phyloP scores from a whole-genome alignment of 2,888 invertebrate genomes.

The Poecilus cupreus region DNA sequence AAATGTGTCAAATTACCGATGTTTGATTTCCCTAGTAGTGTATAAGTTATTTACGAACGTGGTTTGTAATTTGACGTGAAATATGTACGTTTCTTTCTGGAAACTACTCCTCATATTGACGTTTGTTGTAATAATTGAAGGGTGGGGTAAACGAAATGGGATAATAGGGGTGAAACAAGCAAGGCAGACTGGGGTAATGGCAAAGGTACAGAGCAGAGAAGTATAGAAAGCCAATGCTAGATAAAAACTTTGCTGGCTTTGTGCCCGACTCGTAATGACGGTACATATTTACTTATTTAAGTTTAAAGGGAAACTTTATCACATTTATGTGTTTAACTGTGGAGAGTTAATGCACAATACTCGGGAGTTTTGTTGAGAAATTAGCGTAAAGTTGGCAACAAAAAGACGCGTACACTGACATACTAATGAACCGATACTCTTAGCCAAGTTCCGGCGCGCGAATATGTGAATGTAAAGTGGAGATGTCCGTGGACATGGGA shows the following conservation, averaged over 20 bases:
- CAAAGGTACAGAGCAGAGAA: neutral
- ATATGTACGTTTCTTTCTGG: neutral
- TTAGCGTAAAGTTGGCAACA: neutral
- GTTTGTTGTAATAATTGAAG: neutral
- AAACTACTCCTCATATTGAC: neutral
- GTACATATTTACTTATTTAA: slow-evolving; percentile 47
- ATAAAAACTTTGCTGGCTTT: slow-evolving; percentile 38
- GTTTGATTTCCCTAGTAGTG: neutral
- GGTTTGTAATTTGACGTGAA: neutral
- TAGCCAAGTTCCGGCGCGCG: too few relatives aligned
- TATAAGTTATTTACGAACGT: neutral
- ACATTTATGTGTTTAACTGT: slow-evolving; percentile 13
- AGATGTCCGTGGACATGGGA: too few relatives aligned
- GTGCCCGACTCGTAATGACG: slow-evolving; percentile 13
- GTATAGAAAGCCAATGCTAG: neutral
- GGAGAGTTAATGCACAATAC: slow-evolving; percentile 20
- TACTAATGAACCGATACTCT: neutral
- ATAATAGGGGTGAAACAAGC: too few relatives aligned
- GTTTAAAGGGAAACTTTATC: slow-evolving; percentile 35
- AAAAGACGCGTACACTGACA: slow-evolving; percentile 1
- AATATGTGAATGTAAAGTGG: too few relatives aligned
- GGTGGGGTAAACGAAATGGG: too few relatives aligned
- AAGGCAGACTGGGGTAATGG: too few relatives aligned
- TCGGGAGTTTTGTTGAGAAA: neutral
- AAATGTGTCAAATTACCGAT: too few relatives aligned